Evolutionary conservation across 2,113 vertebrate species (phyloP), one percentile per base, ranked within the genome.

Genomic region (Calcarius ornatus): DNA sequence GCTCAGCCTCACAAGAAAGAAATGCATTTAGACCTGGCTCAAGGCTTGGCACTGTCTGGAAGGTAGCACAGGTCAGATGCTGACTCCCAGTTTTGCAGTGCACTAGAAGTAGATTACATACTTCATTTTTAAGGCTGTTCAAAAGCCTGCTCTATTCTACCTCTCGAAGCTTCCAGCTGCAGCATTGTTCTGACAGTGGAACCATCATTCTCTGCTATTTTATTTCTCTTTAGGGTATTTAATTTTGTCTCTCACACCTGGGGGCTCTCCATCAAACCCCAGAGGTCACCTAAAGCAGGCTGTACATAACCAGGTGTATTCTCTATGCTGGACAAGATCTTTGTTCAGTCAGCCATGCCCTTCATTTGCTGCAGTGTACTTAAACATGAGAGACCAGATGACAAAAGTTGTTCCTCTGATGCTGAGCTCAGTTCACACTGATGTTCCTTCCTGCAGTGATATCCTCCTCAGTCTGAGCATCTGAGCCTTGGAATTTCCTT

Each of bases 251-350:
- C 25, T 19, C 10, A 9, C 21, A 31, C 5, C 25, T 19, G 10
- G 15, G 23, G 16, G 47, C 14, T 72, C 30, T 79, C n/a, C 20
- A 40, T 33, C 21, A 47, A 79, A 38, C 30, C 42, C 24, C 38
- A 73, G 30, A 81, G 59, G 8, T 23, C 38, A 16, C 4, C 9
- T 54, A 5, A 38, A 72, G 25, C 13, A 54, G 33, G 19, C 10
- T 59, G 23, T 19, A 5, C 13, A 17, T 19, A 54, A 22, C 35
- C 4, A 3, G 16, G 11, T 11, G 11, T 4, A 5, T 33, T 54
- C 2, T 0, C 12, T 21, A 1, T 27, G 20, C 45, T 60, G 43
- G 38, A 37, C 11, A 53, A 21, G 38, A 7, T 4, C 33, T 80
- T 45, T 79, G n/a, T 9, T 38, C 42, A 15, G 5, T 28, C 42